Percentiles rank a stretch among this genome's conserved stretches.
These are phyloP conservation scores for human DNA, from an alignment of 2,113 vertebrate species.

Conservation along the genomic window DNA sequence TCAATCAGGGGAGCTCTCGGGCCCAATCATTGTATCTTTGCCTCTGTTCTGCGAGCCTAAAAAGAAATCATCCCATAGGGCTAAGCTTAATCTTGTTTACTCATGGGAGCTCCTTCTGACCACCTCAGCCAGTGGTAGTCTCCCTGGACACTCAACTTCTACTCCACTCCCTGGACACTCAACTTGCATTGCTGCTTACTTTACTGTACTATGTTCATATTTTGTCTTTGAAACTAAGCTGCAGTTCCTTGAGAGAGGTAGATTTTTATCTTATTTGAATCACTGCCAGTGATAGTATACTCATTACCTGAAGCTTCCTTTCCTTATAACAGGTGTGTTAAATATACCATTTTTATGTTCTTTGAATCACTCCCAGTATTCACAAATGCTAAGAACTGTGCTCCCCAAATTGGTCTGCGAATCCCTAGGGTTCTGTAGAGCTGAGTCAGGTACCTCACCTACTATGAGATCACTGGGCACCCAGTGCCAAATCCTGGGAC, in stretches of 20 bases:
- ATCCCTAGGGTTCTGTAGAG: background rate
- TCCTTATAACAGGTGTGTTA: no score
- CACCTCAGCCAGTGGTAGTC: background rate
- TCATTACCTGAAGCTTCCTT: no score
- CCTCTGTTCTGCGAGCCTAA: background rate
- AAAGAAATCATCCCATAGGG: background rate
- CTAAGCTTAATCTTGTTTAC: background rate
- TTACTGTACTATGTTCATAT: background rate
- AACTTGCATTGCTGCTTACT: background rate
- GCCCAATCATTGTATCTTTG: background rate
- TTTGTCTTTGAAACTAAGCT: background rate
- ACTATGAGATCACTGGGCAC: background rate
- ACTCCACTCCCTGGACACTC: background rate
- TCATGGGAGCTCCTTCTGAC: background rate
- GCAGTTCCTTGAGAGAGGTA: background rate
- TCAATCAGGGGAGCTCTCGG: background rate
- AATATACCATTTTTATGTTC: background rate
- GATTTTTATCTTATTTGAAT: background rate
- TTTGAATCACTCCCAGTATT: background rate
- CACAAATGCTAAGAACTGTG: background rate
- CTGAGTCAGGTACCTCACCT: background rate
- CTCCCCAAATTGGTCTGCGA: background rate
- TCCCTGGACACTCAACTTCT: background rate
- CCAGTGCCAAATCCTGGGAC: background rate
- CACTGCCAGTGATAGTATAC: background rate